These are phyloP conservation scores for Masnerella sp. DNA, from an alignment of 2,888 invertebrate species.

Conservation along the genomic window DNA sequence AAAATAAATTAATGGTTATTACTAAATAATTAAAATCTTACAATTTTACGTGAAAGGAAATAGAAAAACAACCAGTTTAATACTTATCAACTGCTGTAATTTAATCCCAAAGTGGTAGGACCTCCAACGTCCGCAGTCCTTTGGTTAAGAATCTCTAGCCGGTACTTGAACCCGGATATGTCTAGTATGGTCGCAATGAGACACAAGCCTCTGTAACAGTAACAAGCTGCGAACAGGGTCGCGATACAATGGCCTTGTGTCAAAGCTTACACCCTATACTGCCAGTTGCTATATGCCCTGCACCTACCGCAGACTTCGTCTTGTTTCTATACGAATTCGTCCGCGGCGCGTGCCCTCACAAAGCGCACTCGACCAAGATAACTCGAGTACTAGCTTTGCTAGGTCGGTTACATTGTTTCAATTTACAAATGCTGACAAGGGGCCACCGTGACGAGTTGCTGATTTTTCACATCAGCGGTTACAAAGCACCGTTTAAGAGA, in stretches of 20 bases:
- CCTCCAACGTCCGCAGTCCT: constrained; percentile 18
- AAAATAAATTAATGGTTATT: too few species aligned
- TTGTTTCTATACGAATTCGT: constrained; percentile 63
- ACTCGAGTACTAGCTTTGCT: constrained; percentile 72
- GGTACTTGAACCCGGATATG: constrained; percentile 59
- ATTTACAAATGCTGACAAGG: constrained; percentile 63
- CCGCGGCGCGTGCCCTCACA: constrained; percentile 75
- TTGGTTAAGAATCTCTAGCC: constrained; percentile 22
- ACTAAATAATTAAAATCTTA: too few species aligned
- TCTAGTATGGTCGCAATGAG: constrained; percentile 51
- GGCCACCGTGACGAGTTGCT: constrained; percentile 61
- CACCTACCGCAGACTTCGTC: constrained; percentile 70
- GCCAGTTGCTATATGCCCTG: constrained; percentile 45
- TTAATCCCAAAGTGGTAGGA: constrained; percentile 11
- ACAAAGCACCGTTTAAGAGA: too few species aligned
- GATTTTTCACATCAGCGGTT: constrained; percentile 23
- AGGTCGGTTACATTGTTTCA: constrained; percentile 74
- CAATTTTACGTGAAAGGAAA: too few species aligned
- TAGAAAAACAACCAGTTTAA: too few species aligned
- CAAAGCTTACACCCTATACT: constrained; percentile 56
- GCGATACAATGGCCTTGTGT: constrained; percentile 63
- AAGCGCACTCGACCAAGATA: constrained; percentile 73
- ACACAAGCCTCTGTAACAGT: constrained; percentile 63
- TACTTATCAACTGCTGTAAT: too few species aligned
- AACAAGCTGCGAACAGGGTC: constrained; percentile 65